Base-by-base conservation (phyloP, 2,888 invertebrate species). In the Brachypterus glaber region DNA sequence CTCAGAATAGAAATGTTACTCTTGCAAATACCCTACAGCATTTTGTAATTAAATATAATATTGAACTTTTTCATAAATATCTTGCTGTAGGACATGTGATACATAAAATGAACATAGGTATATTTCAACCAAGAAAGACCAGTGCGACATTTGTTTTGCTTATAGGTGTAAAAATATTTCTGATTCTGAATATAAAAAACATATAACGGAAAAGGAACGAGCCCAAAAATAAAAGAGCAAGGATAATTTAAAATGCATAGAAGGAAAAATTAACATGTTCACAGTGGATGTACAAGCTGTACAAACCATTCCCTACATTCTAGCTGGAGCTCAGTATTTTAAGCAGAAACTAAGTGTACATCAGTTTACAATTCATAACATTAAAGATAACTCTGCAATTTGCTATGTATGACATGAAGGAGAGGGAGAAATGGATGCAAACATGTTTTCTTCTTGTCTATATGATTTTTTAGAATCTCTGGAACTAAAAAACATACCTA, bases 361-460 rank as follows among this genome's bases (percentile, higher is more conserved):
- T 17, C 40, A 46, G 21, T 44, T 30, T 17, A 44, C 44, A 9
- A 33, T 41, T 21, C 39, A 41, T 27, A 38, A 38, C 16, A 24
- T 40, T 35, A 30, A 34, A 24, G 33, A 32, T 17, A 40, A 44
- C 7, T 21, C 21, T 5, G 45, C 48, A n/a, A 30, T 45, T 27
- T 49, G 48, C 33, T 48, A 46, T 35, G 45, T 48, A 9, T 48
- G 45, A 44, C 48, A 45, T 39, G 45, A 49, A 33, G 43, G 44
- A 24, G 46, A 44, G 26, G 44, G 43, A 11, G 39, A 39, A 8
- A 42, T 48, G 40, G 44, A 46, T 9, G 15, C 21, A 17, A 48
- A 47, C 36, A 41, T 17, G 17, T 45, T 41, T 39, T 38, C 39
- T 2, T 25, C 41, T 15, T 42, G 45, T 33, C 13, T 47, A n/a